Base-by-base conservation (phyloP, 2,113 vertebrate genomes). In the Dermatemys mawii region DNA sequence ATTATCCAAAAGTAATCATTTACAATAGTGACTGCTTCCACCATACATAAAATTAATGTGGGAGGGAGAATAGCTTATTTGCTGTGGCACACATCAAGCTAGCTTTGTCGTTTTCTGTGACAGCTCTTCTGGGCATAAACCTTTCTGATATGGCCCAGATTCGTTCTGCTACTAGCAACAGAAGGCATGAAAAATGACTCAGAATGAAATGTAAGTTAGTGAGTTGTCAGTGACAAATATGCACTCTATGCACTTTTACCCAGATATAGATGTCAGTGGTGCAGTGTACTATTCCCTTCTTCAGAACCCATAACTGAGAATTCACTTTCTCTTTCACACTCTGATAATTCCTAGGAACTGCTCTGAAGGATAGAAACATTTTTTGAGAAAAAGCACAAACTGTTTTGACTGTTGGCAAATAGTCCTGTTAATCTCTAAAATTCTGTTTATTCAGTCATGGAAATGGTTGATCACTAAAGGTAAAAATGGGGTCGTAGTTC, bases 201-300 rank as follows among this genome's bases (percentile, higher is more conserved):
- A 89, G 55, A 88, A 84, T 92, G 90, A 81, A 83, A 83, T 83
- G 67, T 79, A 91, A 94, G 24, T 27, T 46, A 55, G 48, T 38
- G 27, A 70, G 7, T 13, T 86, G 5, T 88, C 75, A 94, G 3
- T 80, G 11, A 49, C 51, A 10, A 3, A 13, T 49, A 78, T 38
- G 19, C 11, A 11, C 87, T 55, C 50, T 24, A 17, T 67, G 87
- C 27, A 60, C 49, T 46, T 83, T 48, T 67, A 57, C 38, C 24
- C 22, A 90, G 81, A 38, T 50, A 49, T 44, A 63, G 16, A 76
- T 79, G 54, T 27, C 84, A 93, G 29, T 82, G 55, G 22, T 35
- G 57, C 75, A 38, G 83, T 57, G 38, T 48, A 83, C 78, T 78
- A 83, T 82, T 70, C 50, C 19, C 5, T 63, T 13, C 11, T 89